Evolutionary conservation across 1,140 invertebrate species (phyloP).

Genomic region (Subanguina moxae): DNA sequence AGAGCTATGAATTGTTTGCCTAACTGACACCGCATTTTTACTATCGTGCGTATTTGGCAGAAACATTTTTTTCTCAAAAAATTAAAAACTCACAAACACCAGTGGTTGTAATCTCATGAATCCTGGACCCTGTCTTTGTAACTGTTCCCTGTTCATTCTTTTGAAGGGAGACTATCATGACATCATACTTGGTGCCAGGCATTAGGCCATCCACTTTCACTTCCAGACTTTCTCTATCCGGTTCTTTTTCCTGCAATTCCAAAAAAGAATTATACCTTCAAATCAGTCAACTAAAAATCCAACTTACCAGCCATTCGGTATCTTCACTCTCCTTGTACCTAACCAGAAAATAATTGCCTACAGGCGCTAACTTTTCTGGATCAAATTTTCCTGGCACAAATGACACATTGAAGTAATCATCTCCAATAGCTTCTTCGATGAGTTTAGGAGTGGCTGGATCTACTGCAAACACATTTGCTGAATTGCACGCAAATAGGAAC

Average conservation of each 20-base stretch:
- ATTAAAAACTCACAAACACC: slow-evolving; percentile 50
- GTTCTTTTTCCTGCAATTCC: slow-evolving; percentile 17
- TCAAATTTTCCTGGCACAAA: slow-evolving; percentile 55
- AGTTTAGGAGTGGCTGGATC: slow-evolving; percentile 50
- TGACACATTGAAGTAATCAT: slow-evolving; percentile 56
- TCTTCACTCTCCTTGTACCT: slow-evolving; percentile 48
- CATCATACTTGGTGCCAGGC: slow-evolving; percentile 78
- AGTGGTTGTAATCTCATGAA: slow-evolving; percentile 56
- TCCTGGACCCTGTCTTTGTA: slow-evolving; percentile 44
- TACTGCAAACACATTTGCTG: slow-evolving; percentile 42
- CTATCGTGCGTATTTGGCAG: too few relatives aligned
- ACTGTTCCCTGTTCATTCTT: slow-evolving; percentile 39
- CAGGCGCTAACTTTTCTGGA: slow-evolving; percentile 39
- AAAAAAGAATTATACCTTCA: not conserved
- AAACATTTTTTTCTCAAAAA: too few relatives aligned
- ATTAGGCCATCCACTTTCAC: slow-evolving; percentile 74
- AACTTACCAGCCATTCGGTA: slow-evolving; percentile 49
- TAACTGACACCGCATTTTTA: too few relatives aligned
- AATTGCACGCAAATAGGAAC: not conserved
- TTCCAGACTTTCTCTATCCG: slow-evolving; percentile 56
- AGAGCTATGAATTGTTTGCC: too few relatives aligned
- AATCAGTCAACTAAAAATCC: not conserved
- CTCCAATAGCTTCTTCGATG: slow-evolving; percentile 46
- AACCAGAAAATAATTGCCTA: slow-evolving; percentile 52
- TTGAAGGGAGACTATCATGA: slow-evolving; percentile 72